Evolutionary conservation across 1,140 invertebrate species (phyloP), one percentile per base, ranked within the genome.

Genomic region (Pantala flavescens): DNA sequence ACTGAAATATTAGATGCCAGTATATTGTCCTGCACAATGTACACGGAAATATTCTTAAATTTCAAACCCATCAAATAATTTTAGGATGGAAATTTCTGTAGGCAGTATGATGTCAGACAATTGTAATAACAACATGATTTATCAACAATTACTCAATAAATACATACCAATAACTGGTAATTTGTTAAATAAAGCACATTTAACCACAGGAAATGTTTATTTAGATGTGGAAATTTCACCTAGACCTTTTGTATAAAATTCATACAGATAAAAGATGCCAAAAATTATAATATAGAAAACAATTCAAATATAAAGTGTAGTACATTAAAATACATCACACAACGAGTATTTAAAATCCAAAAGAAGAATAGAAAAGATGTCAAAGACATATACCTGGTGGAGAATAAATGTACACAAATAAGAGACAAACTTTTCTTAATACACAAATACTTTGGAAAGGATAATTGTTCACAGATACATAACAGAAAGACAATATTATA

Each of bases 151-250:
- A 36, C 28, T 36, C 9, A 36, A 36, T 36, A 36, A 36, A 36
- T 63, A 63, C 49, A 63, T 21, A 63, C 49, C 49, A 36, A 5
- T 9, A 36, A 36, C 2, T 36, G 28, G 28, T 63, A 19, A 19
- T 63, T 63, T 14, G 12, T 63, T 63, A 63, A 63, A 63, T 63
- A 63, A 63, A 63, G 49, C 49, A 63, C 49, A 63, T 21, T 63
- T 63, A 63, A 63, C 49, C 49, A 63, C 49, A 63, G n/a, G 49
- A 63, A 63, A 63, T 63, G n/a, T 63, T 63, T 63, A 63, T 63
- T 63, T 21, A 63, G 49, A 63, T 63, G 49, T 63, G 49, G 49
- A 63, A 63, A 63, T 19, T 16, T 63, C 49, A 63, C 49, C 49
- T 63, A 19, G 49, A 63, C 49, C 49, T 63, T 63, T 21, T 36